Conservation (phyloP, 2,797 vertebrate species). For the Crocidura indochinensis region DNA sequence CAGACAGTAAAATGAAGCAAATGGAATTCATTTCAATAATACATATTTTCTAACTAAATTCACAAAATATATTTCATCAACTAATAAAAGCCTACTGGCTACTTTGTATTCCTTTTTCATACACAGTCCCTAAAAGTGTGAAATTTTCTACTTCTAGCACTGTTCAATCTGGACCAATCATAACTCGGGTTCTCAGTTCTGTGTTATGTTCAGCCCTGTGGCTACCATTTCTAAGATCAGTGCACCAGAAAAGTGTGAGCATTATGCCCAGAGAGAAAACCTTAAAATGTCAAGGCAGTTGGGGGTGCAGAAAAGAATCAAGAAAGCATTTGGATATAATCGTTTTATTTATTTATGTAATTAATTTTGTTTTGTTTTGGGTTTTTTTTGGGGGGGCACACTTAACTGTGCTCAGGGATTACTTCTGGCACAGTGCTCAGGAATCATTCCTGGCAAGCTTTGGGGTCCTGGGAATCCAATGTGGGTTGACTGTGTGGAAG, state of each 20-base stretch:
- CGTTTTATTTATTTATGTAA: background rate
- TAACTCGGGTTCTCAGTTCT: fast-evolving
- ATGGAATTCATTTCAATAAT: background rate
- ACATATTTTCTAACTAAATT: background rate
- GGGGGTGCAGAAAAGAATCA: background rate
- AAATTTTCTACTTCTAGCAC: background rate
- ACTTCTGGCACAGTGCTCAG: too few relatives aligned
- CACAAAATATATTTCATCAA: slow-evolving; percentile 23
- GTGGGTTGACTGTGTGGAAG: too few relatives aligned
- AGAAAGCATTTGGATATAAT: background rate
- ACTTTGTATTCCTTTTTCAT: background rate
- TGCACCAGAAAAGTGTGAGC: background rate
- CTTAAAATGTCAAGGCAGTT: background rate
- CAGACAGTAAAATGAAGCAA: background rate
- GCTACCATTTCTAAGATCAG: background rate
- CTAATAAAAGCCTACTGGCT: background rate
- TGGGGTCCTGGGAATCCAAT: too few relatives aligned
- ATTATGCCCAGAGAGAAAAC: background rate
- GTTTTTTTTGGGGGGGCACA: too few relatives aligned
- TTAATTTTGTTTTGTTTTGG: too few relatives aligned
- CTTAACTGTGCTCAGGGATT: too few relatives aligned
- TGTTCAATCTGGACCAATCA: background rate
- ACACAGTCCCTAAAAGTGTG: background rate
- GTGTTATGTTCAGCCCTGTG: background rate
- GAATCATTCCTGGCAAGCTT: too few relatives aligned